Evolutionary conservation across 2,888 invertebrate genomes (phyloP).

Genomic region (Neocrepidodera transversa): DNA sequence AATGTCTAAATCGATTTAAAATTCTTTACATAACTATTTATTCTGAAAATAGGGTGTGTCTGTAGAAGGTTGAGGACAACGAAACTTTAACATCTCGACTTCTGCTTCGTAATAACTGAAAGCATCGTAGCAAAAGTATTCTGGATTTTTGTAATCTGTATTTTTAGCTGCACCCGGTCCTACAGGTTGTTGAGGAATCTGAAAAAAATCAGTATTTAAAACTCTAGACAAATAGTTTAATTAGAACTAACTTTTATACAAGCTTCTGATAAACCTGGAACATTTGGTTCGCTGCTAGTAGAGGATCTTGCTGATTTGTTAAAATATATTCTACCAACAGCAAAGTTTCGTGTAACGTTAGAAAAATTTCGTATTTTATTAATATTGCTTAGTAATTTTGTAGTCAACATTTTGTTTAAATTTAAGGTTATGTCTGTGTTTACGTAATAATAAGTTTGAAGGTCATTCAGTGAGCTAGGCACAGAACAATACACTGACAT

Average conservation of each 20-base stretch:
- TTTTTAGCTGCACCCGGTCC: slow-evolving; percentile 75
- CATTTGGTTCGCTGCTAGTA: slow-evolving; percentile 55
- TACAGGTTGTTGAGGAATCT: slow-evolving; percentile 64
- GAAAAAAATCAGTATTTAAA: neutral
- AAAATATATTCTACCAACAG: neutral
- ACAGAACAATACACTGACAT: too few species aligned
- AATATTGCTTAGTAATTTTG: neutral
- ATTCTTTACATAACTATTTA: slow-evolving; percentile 4
- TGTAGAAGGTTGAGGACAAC: slow-evolving; percentile 78
- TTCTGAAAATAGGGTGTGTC: slow-evolving; percentile 43
- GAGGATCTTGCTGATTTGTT: neutral
- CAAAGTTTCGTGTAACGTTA: neutral
- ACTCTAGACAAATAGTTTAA: too few species aligned
- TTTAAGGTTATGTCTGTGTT: too few species aligned
- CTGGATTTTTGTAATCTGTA: slow-evolving; percentile 80
- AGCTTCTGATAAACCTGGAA: slow-evolving; percentile 71
- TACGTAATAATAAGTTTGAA: too few species aligned
- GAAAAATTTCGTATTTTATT: slow-evolving; percentile 6
- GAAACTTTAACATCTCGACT: slow-evolving; percentile 80
- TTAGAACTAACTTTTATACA: slow-evolving; percentile 59
- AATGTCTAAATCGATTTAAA: too few species aligned
- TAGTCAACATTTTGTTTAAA: slow-evolving; percentile 2
- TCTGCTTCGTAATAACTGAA: slow-evolving; percentile 85
- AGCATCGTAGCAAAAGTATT: slow-evolving; percentile 83
- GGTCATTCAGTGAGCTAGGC: too few species aligned